These are phyloP conservation scores for Drosophila anceps DNA, from an alignment of 2,888 invertebrate genomes.

Conservation along the genomic window DNA sequence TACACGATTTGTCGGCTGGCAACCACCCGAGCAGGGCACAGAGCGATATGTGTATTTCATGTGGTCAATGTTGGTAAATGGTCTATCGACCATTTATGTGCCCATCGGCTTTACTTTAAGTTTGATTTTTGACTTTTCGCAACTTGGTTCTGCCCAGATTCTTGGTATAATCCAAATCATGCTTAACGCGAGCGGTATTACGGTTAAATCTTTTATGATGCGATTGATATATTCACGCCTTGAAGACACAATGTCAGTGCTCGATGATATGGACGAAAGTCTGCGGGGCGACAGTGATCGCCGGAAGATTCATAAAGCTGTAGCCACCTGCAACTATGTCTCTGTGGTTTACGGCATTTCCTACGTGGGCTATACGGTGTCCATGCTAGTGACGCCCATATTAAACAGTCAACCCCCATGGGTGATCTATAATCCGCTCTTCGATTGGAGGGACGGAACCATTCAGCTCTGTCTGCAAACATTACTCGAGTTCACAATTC, in stretches of 20 bases:
- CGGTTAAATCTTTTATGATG: constrained; percentile 35
- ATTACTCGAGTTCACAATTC: constrained; percentile 29
- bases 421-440: constrained; percentile 51
- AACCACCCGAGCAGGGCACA: neutral
- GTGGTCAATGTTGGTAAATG: neutral
- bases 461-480: constrained; percentile 37
- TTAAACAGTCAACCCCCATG: constrained; percentile 39
- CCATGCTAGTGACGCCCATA: constrained; percentile 30
- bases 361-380: constrained; percentile 35
- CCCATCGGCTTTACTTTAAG: constrained; percentile 2
- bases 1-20: neutral
- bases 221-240: constrained; percentile 19
- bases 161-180: neutral
- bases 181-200: constrained; percentile 25
- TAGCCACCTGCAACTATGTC: constrained; percentile 41
- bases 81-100: neutral
- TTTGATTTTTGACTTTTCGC: neutral
- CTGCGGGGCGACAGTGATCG: constrained; percentile 31
- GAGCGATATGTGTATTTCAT: neutral
- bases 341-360: constrained; percentile 40
- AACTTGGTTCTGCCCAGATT: neutral
- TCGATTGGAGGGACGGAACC: constrained; percentile 44
- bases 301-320: constrained; percentile 39
- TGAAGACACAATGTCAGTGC: constrained; percentile 9
- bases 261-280: constrained; percentile 42